phyloP scores from a whole-genome alignment of 1,140 invertebrate genomes.

The Gonatopus flavifemur region DNA sequence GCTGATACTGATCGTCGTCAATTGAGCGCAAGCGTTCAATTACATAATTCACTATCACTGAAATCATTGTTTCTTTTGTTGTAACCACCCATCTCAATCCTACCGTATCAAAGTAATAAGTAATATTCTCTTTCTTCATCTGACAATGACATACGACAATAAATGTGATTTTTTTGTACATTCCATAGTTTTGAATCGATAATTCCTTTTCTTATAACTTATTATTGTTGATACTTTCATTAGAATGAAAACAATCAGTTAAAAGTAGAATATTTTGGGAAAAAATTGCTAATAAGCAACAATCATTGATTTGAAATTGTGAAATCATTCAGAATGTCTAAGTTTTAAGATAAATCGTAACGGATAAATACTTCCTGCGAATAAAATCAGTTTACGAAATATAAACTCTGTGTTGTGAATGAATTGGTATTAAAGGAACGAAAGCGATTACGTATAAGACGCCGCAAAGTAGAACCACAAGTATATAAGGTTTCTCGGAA shows the following conservation, averaged over 20 bases:
- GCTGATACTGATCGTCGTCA: conserved; percentile 21
- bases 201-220: no score
- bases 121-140: no score
- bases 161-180: no score
- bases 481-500: conserved; percentile 40
- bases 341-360: neutral
- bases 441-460: conserved; percentile 38
- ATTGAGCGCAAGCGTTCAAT: conserved; percentile 25
- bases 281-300: neutral
- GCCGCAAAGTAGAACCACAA: conserved; percentile 12
- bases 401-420: conserved; percentile 11
- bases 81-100: no score
- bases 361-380: neutral
- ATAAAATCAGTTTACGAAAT: conserved; percentile 27
- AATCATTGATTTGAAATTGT: neutral
- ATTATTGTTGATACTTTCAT: no score
- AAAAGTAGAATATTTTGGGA: no score
- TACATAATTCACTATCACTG: conserved; percentile 37
- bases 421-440: conserved; percentile 21
- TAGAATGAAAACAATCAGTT: no score
- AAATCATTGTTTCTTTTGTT: conserved; percentile 37
- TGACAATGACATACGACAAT: no score
- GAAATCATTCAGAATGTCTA: neutral
- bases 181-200: no score
- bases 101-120: no score